Conservation (phyloP, 1,140 invertebrate genomes). For the Harlomillsia oculata region DNA sequence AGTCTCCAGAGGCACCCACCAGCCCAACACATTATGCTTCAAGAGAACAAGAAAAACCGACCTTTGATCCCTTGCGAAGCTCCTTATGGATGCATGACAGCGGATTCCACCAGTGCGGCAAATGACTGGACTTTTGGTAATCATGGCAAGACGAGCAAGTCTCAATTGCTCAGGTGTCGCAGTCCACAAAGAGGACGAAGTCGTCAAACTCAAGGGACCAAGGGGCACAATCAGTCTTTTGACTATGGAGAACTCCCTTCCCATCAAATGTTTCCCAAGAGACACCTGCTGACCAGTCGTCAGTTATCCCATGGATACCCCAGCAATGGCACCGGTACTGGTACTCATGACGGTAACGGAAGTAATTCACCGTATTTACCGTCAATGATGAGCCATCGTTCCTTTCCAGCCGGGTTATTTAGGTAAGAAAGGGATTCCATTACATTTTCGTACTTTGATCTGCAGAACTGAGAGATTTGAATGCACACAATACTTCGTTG, state of each 20-base stretch:
- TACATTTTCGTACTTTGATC: too few relatives aligned
- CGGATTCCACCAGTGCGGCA: neutral
- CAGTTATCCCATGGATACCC: slow-evolving; percentile 20
- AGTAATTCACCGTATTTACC: slow-evolving; percentile 8
- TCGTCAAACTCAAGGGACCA: neutral
- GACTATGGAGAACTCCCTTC: slow-evolving; percentile 34
- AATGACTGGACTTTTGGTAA: slow-evolving; percentile 8
- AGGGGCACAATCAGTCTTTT: slow-evolving; percentile 25
- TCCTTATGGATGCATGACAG: slow-evolving; percentile 25
- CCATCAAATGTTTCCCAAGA: slow-evolving; percentile 35
- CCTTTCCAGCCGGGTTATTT: slow-evolving; percentile 31
- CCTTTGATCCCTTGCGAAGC: slow-evolving; percentile 32
- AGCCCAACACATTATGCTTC: slow-evolving; percentile 24
- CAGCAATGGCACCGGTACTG: neutral
- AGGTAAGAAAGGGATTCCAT: too few relatives aligned
- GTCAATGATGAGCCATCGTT: slow-evolving; percentile 22
- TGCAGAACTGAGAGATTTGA: too few relatives aligned
- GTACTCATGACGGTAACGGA: slow-evolving; percentile 11
- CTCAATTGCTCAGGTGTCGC: neutral
- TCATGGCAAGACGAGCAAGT: slow-evolving; percentile 9
- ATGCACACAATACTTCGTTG: too few relatives aligned
- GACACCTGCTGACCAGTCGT: slow-evolving; percentile 28
- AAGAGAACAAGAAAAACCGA: slow-evolving; percentile 33
- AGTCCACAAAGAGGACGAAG: slow-evolving; percentile 7
- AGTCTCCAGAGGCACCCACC: slow-evolving; percentile 32